A percentile compares a stretch with the other conserved stretches of the same genome.
phyloP scores from a whole-genome alignment of 2,888 invertebrate genomes.

The Molorchus minor region DNA sequence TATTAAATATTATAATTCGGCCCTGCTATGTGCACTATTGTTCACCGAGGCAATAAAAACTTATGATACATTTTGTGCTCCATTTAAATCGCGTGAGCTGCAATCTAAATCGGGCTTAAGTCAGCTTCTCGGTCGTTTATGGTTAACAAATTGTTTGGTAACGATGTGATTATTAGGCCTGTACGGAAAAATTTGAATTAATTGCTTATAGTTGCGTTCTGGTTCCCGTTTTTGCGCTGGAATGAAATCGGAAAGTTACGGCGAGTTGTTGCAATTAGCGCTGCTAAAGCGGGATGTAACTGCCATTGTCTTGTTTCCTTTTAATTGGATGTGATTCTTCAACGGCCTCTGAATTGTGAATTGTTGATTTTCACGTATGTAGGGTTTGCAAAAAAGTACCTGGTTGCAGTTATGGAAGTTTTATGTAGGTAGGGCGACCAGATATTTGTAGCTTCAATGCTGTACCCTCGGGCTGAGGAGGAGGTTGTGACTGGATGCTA shows the following conservation, averaged over 20 bases:
- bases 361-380: too few relatives aligned
- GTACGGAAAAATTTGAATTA: slow-evolving; percentile 33
- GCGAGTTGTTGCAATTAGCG: slow-evolving; percentile 17
- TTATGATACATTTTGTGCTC: slow-evolving; percentile 47
- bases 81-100: slow-evolving; percentile 43
- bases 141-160: slow-evolving; percentile 29
- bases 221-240: slow-evolving; percentile 12
- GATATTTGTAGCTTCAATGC: too few relatives aligned
- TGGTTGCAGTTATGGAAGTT: too few relatives aligned
- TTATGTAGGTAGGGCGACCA: too few relatives aligned
- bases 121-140: slow-evolving; percentile 26
- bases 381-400: too few relatives aligned
- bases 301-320: slow-evolving; percentile 7
- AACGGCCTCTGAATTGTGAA: too few relatives aligned
- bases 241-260: slow-evolving; percentile 6
- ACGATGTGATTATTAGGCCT: slow-evolving; percentile 31
- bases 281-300: slow-evolving; percentile 11
- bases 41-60: slow-evolving; percentile 48
- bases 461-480: too few relatives aligned
- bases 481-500: too few relatives aligned
- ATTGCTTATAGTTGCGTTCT: slow-evolving; percentile 32
- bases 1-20: slow-evolving; percentile 56
- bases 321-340: slow-evolving; percentile 16
- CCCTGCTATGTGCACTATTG: slow-evolving; percentile 56
- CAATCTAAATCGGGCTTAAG: slow-evolving; percentile 34